Conservation (phyloP, 2,888 invertebrate species). For the Cinara cedri region DNA sequence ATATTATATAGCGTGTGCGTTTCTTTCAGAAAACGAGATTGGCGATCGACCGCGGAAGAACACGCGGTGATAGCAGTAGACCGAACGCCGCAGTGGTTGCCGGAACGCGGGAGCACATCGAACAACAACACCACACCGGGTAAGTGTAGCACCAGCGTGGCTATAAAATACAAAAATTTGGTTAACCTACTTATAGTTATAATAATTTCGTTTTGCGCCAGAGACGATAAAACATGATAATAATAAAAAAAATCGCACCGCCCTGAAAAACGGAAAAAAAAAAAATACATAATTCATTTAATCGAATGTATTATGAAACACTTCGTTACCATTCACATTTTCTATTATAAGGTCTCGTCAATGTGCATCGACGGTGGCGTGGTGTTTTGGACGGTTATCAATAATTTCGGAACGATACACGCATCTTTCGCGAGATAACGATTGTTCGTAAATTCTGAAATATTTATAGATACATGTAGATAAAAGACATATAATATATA, state of each 20-base stretch:
- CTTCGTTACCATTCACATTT: too few relatives aligned
- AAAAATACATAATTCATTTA: too few relatives aligned
- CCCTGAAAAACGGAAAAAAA: not conserved
- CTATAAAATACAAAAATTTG: too few relatives aligned
- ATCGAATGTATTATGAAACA: too few relatives aligned
- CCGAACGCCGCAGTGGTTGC: not conserved
- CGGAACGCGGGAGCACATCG: not conserved
- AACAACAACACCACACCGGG: not conserved
- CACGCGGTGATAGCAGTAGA: conserved; percentile 1
- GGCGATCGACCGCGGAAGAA: conserved; percentile 30
- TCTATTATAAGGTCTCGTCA: not conserved
- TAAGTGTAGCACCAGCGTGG: not conserved
- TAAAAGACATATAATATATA: too few relatives aligned
- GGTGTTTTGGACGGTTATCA: conserved; percentile 15
- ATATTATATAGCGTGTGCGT: not conserved
- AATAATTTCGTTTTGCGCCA: too few relatives aligned
- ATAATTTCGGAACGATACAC: conserved; percentile 12
- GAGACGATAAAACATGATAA: too few relatives aligned
- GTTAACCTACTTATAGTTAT: too few relatives aligned
- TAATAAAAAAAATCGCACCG: too few relatives aligned
- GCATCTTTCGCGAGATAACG: not conserved
- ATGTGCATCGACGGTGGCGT: not conserved
- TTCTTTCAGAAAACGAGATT: conserved; percentile 40
- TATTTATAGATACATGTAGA: too few relatives aligned
- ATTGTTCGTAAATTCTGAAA: too few relatives aligned